Base-by-base conservation (phyloP, 1,140 invertebrate genomes). In the Caenorhabditis tropicalis region DNA sequence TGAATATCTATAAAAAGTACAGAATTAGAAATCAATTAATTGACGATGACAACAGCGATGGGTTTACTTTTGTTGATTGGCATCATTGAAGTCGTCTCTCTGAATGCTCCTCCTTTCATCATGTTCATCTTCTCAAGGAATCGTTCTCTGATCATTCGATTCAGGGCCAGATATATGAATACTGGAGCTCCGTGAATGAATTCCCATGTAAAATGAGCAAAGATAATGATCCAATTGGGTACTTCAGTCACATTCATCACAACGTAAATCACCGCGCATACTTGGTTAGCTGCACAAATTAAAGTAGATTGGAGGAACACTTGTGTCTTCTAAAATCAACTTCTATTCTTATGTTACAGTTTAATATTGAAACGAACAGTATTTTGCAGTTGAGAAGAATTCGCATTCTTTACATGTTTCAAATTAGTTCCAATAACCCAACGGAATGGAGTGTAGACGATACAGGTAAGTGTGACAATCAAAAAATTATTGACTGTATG, bases 151-250 rank as follows among this genome's bases (percentile, higher is more conserved):
- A 65, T 65, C 58, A 65, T 65, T 65, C 58, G 58, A 36, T 65
- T 65, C 58, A 65, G 7, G 1, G 58, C 58, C 9, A 65, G 58
- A 65, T 65, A 65, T 10, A 65, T 65, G 58, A 65, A 65, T 6
- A 65, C 58, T 12, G 58, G 58, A 33, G 58, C 58, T 1, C 58
- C 58, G 31, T 65, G 58, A 33, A 65, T 65, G 31, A 65, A 65
- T 65, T 65, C 58, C 58, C 58, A 65, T 7, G 58, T 65, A 31
- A 65, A 65, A 36, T 65, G 58, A 65, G 58, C 58, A 65, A 65
- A 65, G 1, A 65, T 65, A 0, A 65, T 65, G 29, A 65, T 16
- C 58, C 58, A 65, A 33, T 65, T 33, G 29, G 58, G 58, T 27
- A 65, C 58, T 65, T 65, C 58, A 3, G 58, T 65, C 15, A 65